These are phyloP conservation scores for Muscicapa comitata DNA, from an alignment of 2,797 vertebrate genomes.

Conservation along the genomic window DNA sequence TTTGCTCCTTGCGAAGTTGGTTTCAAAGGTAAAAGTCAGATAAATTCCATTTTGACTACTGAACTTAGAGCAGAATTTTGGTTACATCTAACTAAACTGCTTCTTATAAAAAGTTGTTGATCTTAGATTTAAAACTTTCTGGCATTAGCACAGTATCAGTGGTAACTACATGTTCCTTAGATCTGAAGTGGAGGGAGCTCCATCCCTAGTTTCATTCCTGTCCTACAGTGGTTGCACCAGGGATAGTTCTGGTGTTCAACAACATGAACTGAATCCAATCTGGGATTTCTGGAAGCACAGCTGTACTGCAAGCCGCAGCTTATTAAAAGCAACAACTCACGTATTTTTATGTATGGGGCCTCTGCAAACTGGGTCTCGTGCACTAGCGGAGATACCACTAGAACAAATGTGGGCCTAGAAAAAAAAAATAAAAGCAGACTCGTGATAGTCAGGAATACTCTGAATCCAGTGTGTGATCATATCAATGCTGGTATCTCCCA, in stretches of 20 bases:
- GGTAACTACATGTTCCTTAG: background rate
- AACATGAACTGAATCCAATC: background rate
- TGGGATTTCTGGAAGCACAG: background rate
- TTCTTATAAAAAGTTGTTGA: background rate
- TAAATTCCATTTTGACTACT: background rate
- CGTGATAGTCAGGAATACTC: background rate
- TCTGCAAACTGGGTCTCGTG: background rate
- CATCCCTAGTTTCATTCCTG: background rate
- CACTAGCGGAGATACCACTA: background rate
- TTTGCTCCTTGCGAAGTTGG: background rate
- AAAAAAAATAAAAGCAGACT: background rate
- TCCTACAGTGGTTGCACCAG: background rate
- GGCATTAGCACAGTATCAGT: background rate
- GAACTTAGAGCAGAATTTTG: background rate
- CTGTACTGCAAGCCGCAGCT: background rate
- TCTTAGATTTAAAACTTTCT: background rate
- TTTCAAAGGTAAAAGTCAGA: background rate
- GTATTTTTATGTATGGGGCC: rapidly evolving
- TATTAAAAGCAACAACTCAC: rapidly evolving
- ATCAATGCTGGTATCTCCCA: background rate
- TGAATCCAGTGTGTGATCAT: rapidly evolving
- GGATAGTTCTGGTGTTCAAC: background rate
- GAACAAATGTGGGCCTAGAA: background rate
- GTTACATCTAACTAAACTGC: background rate
- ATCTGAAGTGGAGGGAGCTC: background rate